A percentile compares a stretch with the other conserved stretches of the same genome.
Evolutionary conservation across 2,888 invertebrate species (phyloP).

Genomic region (Therioaphis trifolii): DNA sequence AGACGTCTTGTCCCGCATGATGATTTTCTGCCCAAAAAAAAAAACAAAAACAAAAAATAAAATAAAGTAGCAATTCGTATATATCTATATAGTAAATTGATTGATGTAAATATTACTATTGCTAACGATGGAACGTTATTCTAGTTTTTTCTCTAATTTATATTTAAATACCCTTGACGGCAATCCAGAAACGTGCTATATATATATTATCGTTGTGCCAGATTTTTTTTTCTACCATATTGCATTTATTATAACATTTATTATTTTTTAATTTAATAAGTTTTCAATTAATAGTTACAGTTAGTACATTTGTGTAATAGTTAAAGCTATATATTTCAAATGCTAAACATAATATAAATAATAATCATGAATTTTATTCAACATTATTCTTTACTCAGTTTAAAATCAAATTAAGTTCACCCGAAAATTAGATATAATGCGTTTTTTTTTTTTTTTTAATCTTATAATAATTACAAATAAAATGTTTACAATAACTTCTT

Average conservation of each 20-base stretch:
- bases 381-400: too few relatives aligned
- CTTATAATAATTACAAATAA: too few relatives aligned
- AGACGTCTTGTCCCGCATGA: slow-evolving; percentile 61
- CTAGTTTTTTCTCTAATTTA: slow-evolving; percentile 11
- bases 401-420: too few relatives aligned
- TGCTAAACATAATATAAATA: too few relatives aligned
- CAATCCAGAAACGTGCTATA: slow-evolving; percentile 27
- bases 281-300: too few relatives aligned
- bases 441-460: too few relatives aligned
- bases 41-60: slow-evolving; percentile 49
- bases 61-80: slow-evolving; percentile 20
- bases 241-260: background rate
- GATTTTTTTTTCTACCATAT: slow-evolving; percentile 19
- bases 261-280: background rate
- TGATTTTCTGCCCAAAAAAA: slow-evolving; percentile 54
- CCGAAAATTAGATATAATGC: too few relatives aligned
- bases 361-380: too few relatives aligned
- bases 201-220: slow-evolving; percentile 23
- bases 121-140: background rate
- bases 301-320: too few relatives aligned
- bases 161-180: slow-evolving; percentile 54
- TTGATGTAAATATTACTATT: slow-evolving; percentile 8
- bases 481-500: too few relatives aligned
- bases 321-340: too few relatives aligned
- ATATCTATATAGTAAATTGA: background rate